phyloP scores from a whole-genome alignment of 1,140 invertebrate genomes.

The Philotrypesis tridentata region DNA sequence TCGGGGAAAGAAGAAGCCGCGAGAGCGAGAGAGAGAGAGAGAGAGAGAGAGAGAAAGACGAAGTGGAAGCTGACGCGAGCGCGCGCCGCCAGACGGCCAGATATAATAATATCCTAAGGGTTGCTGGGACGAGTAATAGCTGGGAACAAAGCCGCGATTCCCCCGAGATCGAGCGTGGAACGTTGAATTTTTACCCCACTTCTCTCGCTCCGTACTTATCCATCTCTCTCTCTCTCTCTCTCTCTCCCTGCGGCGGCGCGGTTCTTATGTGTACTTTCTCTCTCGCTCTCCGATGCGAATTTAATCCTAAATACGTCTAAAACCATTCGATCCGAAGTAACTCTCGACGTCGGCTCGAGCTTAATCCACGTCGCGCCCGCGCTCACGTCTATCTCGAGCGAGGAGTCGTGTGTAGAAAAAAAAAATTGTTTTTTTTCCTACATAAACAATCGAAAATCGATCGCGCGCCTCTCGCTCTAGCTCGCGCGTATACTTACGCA shows the following conservation, averaged over 20 bases:
- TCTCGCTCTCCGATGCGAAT: conserved; percentile 66
- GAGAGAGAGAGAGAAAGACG: conserved; percentile 28
- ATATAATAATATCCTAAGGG: conserved; percentile 75
- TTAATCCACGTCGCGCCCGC: background rate
- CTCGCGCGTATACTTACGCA: background rate
- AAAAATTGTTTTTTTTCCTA: too few relatives aligned
- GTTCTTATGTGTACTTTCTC: conserved; percentile 32
- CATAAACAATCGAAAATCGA: too few relatives aligned
- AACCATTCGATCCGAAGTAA: conserved; percentile 41
- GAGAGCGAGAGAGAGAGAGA: conserved; percentile 19
- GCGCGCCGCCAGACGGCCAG: conserved; percentile 64
- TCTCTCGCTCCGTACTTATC: conserved; percentile 32
- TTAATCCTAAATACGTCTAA: conserved; percentile 71
- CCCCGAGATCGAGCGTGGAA: conserved; percentile 63
- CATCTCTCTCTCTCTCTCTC: conserved; percentile 38
- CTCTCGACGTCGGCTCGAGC: conserved; percentile 26
- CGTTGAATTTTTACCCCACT: conserved; percentile 53
- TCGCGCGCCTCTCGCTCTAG: too few relatives aligned
- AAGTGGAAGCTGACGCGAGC: conserved; percentile 44
- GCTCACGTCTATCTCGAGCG: too few relatives aligned
- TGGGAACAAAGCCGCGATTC: conserved; percentile 73
- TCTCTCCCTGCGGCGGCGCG: conserved; percentile 30
- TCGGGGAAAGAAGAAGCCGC: conserved; percentile 43
- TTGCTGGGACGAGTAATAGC: conserved; percentile 72
- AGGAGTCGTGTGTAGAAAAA: too few relatives aligned